Percentiles rank a stretch among this genome's conserved stretches.
Evolutionary conservation across 2,888 invertebrate genomes (phyloP).

Genomic region (Pterostichus madidus): DNA sequence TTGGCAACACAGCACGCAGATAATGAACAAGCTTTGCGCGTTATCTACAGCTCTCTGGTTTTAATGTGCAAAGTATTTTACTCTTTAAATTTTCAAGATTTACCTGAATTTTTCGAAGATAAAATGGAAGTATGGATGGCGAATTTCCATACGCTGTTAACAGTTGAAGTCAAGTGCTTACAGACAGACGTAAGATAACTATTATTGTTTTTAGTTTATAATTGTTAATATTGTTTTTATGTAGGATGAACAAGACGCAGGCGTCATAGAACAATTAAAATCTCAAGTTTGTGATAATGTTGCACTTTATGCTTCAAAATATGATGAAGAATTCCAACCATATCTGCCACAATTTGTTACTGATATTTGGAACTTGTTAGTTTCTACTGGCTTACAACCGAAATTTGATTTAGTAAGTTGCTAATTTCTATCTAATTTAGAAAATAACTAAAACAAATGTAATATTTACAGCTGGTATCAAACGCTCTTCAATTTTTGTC

Average conservation of each 20-base stretch:
- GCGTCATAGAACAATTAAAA: slow-evolving; percentile 93
- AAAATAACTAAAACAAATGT: slow-evolving; percentile 30
- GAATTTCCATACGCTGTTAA: slow-evolving; percentile 90
- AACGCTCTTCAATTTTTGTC: slow-evolving; percentile 97
- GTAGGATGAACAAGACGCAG: slow-evolving; percentile 91
- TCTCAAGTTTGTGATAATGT: slow-evolving; percentile 98
- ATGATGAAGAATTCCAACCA: slow-evolving; percentile 97
- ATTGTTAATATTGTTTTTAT: slow-evolving; percentile 68
- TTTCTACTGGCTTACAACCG: slow-evolving; percentile 89
- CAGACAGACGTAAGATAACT: slow-evolving; percentile 80
- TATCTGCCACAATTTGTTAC: slow-evolving; percentile 96
- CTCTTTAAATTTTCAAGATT: slow-evolving; percentile 97
- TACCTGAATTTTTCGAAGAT: slow-evolving; percentile 99
- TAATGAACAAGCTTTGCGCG: slow-evolving; percentile 89
- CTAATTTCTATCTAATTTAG: slow-evolving; percentile 29
- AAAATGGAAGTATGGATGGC: slow-evolving; percentile 98
- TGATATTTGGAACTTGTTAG: slow-evolving; percentile 94
- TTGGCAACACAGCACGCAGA: slow-evolving; percentile 87
- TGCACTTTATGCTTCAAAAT: slow-evolving; percentile 96
- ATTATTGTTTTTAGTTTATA: slow-evolving; percentile 48
- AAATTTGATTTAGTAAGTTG: slow-evolving; percentile 92
- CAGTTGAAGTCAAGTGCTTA: slow-evolving; percentile 87
- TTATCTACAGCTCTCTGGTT: slow-evolving; percentile 93
- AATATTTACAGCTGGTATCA: slow-evolving; percentile 89
- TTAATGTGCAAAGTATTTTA: slow-evolving; percentile 97